Conservation (phyloP, 2,888 invertebrate species). For the Incurvaria masculella region DNA sequence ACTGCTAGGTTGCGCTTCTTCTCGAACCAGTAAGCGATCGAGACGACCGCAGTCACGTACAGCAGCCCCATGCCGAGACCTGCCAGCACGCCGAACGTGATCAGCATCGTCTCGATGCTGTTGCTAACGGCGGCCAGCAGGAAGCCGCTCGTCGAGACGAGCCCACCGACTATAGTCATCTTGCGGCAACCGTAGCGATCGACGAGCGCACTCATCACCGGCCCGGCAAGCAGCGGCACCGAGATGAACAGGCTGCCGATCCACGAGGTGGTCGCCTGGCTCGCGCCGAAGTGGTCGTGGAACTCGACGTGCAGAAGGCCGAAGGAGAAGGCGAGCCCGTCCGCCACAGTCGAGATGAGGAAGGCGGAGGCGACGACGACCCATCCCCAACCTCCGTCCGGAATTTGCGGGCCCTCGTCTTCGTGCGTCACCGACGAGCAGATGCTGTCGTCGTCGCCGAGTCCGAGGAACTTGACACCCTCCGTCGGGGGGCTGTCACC, state of each 20-base stretch:
- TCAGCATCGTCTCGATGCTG: slow-evolving; percentile 70
- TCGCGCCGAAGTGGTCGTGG: slow-evolving; percentile 69
- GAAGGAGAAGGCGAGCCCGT: slow-evolving; percentile 91
- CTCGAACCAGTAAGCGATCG: slow-evolving; percentile 92
- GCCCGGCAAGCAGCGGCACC: slow-evolving; percentile 82
- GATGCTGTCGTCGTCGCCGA: slow-evolving; percentile 50
- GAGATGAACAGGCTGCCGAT: slow-evolving; percentile 88
- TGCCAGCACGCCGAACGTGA: slow-evolving; percentile 82
- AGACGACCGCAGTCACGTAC: slow-evolving; percentile 88
- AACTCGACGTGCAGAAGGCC: slow-evolving; percentile 84
- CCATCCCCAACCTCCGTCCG: slow-evolving; percentile 92
- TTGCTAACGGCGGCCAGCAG: slow-evolving; percentile 68
- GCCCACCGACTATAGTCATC: slow-evolving; percentile 71
- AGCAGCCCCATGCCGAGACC: slow-evolving; percentile 81
- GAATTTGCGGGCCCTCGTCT: slow-evolving; percentile 57
- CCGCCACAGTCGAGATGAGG: slow-evolving; percentile 83
- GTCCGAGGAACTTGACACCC: slow-evolving; percentile 51
- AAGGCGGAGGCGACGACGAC: slow-evolving; percentile 85
- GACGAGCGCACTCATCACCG: slow-evolving; percentile 79
- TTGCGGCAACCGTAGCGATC: slow-evolving; percentile 79
- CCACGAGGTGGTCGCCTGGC: slow-evolving; percentile 82
- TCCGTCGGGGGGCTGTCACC: slow-evolving; percentile 38
- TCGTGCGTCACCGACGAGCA: slow-evolving; percentile 35
- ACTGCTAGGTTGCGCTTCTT: slow-evolving; percentile 83
- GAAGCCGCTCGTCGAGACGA: slow-evolving; percentile 73